Evolutionary conservation across 2,888 invertebrate species (phyloP).

Genomic region (Polylopha cassiicola): DNA sequence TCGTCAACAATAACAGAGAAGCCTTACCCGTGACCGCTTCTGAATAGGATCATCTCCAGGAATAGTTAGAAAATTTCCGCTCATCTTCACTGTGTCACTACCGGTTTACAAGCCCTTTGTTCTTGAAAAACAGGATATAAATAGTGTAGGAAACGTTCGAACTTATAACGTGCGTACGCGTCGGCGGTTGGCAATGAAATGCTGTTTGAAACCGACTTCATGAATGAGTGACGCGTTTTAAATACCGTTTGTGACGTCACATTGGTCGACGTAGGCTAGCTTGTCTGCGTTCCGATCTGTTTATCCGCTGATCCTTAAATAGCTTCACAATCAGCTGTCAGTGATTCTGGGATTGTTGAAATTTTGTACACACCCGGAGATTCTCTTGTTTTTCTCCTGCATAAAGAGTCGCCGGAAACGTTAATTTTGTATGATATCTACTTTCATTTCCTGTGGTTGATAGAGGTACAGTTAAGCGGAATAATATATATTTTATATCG

Average conservation of each 20-base stretch:
- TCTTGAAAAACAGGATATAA: conserved; percentile 35
- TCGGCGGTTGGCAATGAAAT: conserved; percentile 50
- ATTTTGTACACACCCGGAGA: too few species aligned
- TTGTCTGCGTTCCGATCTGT: conserved; percentile 56
- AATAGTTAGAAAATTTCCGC: conserved; percentile 70
- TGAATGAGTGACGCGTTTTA: conserved; percentile 74
- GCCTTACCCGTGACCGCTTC: conserved; percentile 63
- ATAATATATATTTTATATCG: too few species aligned
- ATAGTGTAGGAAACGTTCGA: conserved; percentile 33
- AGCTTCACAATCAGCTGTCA: conserved; percentile 42
- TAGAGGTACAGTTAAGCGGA: too few species aligned
- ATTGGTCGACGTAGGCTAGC: conserved; percentile 24
- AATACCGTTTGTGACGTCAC: conserved; percentile 54
- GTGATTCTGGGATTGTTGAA: too few species aligned
- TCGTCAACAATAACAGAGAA: conserved; percentile 25
- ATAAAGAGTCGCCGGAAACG: too few species aligned
- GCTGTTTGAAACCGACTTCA: conserved; percentile 46
- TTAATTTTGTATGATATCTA: too few species aligned
- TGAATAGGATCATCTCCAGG: conserved; percentile 64
- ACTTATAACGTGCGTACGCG: conserved; percentile 57
- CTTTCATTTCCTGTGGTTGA: too few species aligned
- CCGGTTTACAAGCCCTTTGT: conserved; percentile 37
- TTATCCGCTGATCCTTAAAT: conserved; percentile 45
- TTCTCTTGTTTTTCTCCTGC: conserved; percentile 14
- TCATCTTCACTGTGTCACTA: conserved; percentile 56